Conservation (phyloP, 2,797 vertebrate species). For the Enteromius trimaculatus region DNA sequence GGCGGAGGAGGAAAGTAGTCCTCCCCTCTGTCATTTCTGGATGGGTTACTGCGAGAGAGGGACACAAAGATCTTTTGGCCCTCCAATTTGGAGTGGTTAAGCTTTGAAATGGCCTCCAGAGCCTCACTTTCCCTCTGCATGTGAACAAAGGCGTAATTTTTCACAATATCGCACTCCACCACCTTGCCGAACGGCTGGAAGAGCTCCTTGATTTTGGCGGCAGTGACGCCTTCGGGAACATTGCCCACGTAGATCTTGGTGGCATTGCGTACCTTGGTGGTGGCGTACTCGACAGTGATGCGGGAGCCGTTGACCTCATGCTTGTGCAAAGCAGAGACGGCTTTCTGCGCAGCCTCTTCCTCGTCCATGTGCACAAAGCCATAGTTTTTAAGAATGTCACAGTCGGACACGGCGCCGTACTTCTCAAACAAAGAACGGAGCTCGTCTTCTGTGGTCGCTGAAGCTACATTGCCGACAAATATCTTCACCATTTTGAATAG, state of each 20-base stretch:
- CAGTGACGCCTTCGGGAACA: constrained; percentile 72
- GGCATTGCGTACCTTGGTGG: constrained; percentile 77
- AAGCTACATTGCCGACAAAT: constrained; percentile 75
- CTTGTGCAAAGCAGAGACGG: constrained; percentile 72
- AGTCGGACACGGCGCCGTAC: constrained; percentile 75
- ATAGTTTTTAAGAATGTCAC: constrained; percentile 77
- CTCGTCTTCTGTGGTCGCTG: constrained; percentile 70
- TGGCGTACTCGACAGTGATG: constrained; percentile 76
- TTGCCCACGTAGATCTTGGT: constrained; percentile 80
- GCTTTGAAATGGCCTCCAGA: constrained; percentile 72
- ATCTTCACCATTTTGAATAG: constrained; percentile 75
- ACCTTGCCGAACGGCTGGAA: constrained; percentile 76
- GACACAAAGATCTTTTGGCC: constrained; percentile 76
- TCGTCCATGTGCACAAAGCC: constrained; percentile 79
- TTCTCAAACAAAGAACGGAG: constrained; percentile 72
- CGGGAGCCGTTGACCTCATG: constrained; percentile 72
- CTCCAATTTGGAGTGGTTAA: constrained; percentile 72
- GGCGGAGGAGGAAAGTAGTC: constrained; percentile 59
- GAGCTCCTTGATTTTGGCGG: constrained; percentile 72
- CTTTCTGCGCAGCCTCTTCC: constrained; percentile 73
- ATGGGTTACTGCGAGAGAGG: constrained; percentile 73
- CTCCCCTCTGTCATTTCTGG: constrained; percentile 65
- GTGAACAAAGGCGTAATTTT: constrained; percentile 77
- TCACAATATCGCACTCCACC: constrained; percentile 76
- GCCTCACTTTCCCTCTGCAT: constrained; percentile 77